phyloP scores from a whole-genome alignment of 2,888 invertebrate genomes.

The Philaethria dido region DNA sequence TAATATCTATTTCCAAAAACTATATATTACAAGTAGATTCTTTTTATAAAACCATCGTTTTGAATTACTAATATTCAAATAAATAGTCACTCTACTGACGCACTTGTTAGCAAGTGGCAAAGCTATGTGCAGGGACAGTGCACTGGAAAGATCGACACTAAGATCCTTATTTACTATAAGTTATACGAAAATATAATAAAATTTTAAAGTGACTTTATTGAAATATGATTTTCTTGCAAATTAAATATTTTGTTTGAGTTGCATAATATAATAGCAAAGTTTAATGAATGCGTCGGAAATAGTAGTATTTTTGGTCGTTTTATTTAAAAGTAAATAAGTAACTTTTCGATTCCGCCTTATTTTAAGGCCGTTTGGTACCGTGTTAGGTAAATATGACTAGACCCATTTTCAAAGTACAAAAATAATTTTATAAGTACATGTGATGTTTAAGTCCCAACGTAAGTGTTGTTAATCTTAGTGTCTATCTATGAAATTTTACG shows the following conservation, averaged over 20 bases:
- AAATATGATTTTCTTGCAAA: neutral
- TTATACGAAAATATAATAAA: neutral
- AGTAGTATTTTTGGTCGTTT: neutral
- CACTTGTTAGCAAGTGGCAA: constrained; percentile 17
- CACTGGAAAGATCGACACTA: constrained; percentile 52
- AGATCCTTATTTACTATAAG: constrained; percentile 46
- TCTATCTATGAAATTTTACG: constrained; percentile 47
- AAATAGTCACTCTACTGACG: constrained; percentile 17
- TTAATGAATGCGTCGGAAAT: neutral
- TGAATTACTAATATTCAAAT: neutral
- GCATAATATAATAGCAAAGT: neutral
- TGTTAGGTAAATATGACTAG: constrained; percentile 60
- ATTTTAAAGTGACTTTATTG: constrained; percentile 49
- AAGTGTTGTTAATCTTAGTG: constrained; percentile 57
- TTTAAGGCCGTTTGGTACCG: neutral
- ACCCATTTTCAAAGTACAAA: constrained; percentile 50
- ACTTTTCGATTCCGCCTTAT: neutral
- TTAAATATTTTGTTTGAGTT: neutral
- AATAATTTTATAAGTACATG: constrained; percentile 60
- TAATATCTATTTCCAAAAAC: constrained; percentile 24
- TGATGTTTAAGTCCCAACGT: constrained; percentile 45
- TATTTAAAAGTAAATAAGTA: neutral
- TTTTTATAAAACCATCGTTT: constrained; percentile 31
- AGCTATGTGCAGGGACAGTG: constrained; percentile 24
- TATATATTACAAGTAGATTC: constrained; percentile 31